phyloP scores from a whole-genome alignment of 1,140 invertebrate genomes.

The Harlomillsia oculata region DNA sequence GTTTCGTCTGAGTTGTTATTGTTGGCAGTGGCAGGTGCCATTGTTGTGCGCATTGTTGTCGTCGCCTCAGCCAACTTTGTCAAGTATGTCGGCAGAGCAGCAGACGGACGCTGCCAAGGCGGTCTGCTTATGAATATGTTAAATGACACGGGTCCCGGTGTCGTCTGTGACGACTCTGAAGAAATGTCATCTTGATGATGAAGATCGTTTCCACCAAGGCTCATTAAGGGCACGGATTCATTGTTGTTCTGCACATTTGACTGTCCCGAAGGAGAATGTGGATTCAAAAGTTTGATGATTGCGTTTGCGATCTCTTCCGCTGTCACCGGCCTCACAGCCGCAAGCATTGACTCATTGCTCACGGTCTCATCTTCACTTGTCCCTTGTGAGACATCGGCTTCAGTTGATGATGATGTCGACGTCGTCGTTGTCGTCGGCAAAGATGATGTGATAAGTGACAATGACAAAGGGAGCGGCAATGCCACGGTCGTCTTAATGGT shows the following conservation, averaged over 20 bases:
- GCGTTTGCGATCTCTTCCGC: conserved; percentile 28
- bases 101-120: background rate
- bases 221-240: background rate
- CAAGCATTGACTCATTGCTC: background rate
- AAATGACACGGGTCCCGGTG: background rate
- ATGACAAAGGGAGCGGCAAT: background rate
- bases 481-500: background rate
- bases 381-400: background rate
- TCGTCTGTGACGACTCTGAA: background rate
- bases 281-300: conserved; percentile 22
- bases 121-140: background rate
- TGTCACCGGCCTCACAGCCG: conserved; percentile 3
- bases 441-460: background rate
- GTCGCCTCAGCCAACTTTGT: background rate
- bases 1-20: background rate
- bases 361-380: background rate
- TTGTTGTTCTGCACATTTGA: background rate
- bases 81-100: background rate
- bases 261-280: background rate
- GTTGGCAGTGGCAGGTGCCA: background rate
- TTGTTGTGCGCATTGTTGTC: background rate
- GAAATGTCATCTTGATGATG: background rate
- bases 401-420: background rate
- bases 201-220: background rate
- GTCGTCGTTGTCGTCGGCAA: background rate